Evolutionary conservation across 2,888 invertebrate species (phyloP).

Genomic region (Torymus tubicola): DNA sequence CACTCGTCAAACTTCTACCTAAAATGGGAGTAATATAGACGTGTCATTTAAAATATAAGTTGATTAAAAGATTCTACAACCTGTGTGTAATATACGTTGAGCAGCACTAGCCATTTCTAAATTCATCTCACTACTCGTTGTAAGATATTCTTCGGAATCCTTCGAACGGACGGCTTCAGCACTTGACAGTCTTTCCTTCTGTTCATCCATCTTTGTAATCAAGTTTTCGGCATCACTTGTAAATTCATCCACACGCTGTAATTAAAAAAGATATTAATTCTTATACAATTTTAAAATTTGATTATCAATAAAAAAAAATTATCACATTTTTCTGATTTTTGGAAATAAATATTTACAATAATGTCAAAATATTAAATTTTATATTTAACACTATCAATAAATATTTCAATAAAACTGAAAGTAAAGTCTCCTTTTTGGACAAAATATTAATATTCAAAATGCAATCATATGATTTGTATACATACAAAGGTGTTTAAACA

Average conservation of each 20-base stretch:
- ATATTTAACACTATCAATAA: too few species aligned
- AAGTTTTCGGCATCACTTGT: constrained; percentile 80
- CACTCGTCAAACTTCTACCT: constrained; percentile 69
- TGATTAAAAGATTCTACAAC: constrained; percentile 57
- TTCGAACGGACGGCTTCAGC: constrained; percentile 78
- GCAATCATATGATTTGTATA: too few species aligned
- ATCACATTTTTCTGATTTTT: too few species aligned
- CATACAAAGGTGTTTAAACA: too few species aligned
- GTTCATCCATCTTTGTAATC: constrained; percentile 80
- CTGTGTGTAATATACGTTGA: constrained; percentile 68
- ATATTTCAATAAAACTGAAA: too few species aligned
- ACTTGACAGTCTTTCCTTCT: constrained; percentile 79
- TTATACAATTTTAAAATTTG: neutral
- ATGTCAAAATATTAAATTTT: too few species aligned
- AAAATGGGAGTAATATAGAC: constrained; percentile 18
- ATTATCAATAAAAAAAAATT: too few species aligned
- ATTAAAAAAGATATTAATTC: constrained; percentile 8
- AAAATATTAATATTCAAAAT: too few species aligned
- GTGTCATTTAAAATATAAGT: too few species aligned
- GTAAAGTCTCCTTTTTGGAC: too few species aligned
- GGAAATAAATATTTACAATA: too few species aligned
- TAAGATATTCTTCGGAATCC: constrained; percentile 79
- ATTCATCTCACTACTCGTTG: constrained; percentile 78
- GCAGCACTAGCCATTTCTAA: constrained; percentile 70
- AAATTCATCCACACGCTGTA: constrained; percentile 81